phyloP scores from a whole-genome alignment of 2,797 vertebrate genomes.

The Alouatta caraya region DNA sequence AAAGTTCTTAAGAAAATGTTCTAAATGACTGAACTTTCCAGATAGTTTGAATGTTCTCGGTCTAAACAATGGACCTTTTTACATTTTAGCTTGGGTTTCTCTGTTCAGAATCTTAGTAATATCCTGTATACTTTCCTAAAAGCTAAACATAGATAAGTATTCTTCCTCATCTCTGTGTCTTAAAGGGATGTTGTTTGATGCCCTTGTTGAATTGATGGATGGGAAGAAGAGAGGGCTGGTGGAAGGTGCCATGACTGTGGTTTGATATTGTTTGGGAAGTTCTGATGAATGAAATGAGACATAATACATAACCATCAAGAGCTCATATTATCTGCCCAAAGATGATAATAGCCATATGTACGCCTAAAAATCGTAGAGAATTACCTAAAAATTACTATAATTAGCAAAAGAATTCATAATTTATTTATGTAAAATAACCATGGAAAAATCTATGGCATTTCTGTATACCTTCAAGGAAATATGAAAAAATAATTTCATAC shows the following conservation, averaged over 20 bases:
- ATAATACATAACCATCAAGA: not conserved
- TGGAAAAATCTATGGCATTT: not conserved
- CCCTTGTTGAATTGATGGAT: not conserved
- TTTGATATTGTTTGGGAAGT: not conserved
- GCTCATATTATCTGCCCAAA: not conserved
- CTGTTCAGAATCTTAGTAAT: not conserved
- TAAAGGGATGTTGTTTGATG: not conserved
- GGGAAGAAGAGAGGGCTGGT: not conserved
- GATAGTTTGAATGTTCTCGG: not conserved
- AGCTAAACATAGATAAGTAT: not conserved
- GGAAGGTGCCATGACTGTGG: not conserved
- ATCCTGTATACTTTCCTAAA: not conserved
- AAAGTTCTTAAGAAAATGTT: not conserved
- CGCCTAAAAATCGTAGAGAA: not conserved
- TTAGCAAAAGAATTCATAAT: slow-evolving; percentile 16
- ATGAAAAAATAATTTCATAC: not conserved
- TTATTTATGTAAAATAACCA: not conserved
- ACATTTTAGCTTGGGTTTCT: not conserved
- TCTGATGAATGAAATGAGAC: not conserved
- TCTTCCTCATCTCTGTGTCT: not conserved
- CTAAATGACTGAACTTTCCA: not conserved
- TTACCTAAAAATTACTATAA: not conserved
- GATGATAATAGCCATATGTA: not conserved
- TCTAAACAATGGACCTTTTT: not conserved
- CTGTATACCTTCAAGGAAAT: not conserved